phyloP scores from a whole-genome alignment of 2,797 vertebrate genomes.

The Squalus acanthias region DNA sequence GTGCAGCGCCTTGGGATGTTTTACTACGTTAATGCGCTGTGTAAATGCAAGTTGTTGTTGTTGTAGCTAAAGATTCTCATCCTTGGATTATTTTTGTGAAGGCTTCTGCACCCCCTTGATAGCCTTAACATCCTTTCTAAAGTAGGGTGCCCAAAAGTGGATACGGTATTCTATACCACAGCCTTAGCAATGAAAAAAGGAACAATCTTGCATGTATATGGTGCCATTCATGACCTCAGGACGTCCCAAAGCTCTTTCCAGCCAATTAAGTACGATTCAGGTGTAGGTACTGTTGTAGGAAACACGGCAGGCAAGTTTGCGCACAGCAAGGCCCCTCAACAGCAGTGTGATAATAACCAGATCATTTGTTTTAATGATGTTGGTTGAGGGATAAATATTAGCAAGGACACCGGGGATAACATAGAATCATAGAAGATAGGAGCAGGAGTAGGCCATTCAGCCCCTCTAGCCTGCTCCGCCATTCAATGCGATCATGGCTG shows the following conservation, averaged over 20 bases:
- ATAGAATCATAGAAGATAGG: not conserved
- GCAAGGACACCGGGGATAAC: not conserved
- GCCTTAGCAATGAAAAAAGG: not conserved
- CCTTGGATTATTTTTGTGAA: not conserved
- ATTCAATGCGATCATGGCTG: too few species aligned
- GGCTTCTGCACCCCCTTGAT: not conserved
- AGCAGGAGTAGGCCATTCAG: too few species aligned
- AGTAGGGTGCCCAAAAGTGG: not conserved
- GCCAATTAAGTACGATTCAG: not conserved
- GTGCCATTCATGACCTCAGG: not conserved
- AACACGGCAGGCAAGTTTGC: not conserved
- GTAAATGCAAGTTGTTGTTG: too few species aligned
- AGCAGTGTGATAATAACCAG: not conserved
- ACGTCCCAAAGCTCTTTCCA: not conserved
- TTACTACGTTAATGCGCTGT: too few species aligned
- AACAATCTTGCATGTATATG: not conserved
- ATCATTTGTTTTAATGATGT: not conserved
- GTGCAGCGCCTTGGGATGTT: too few species aligned
- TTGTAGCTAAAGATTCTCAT: not conserved
- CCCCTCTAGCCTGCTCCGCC: too few species aligned
- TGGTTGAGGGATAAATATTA: not conserved
- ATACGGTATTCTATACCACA: not conserved
- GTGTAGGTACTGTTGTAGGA: not conserved
- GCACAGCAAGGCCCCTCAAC: not conserved
- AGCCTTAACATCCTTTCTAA: not conserved